A percentile compares a stretch with the other conserved stretches of the same genome.
phyloP scores from a whole-genome alignment of 2,797 vertebrate species.

The Eulemur coronatus region DNA sequence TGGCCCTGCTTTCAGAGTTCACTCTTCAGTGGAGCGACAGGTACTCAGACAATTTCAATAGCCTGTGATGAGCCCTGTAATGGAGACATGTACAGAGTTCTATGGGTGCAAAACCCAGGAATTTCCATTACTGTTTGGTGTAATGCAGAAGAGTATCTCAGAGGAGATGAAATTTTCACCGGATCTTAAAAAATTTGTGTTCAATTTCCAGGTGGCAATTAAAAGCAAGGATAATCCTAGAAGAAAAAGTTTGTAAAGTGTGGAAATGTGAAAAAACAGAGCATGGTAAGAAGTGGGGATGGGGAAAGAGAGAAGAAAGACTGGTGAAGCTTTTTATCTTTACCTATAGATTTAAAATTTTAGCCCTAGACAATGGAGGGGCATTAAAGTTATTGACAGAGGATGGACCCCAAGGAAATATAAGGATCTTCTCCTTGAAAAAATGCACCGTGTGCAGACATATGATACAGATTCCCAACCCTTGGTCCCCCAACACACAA shows the following conservation, averaged over 20 bases:
- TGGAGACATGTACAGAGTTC: neutral
- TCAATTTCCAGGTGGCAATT: neutral
- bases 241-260: neutral
- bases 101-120: neutral
- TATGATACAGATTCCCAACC: neutral
- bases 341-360: neutral
- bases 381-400: neutral
- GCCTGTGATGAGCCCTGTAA: neutral
- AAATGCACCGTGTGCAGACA: neutral
- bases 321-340: neutral
- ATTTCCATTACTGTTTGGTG: neutral
- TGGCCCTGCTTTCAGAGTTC: neutral
- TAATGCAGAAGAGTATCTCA: neutral
- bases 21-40: neutral
- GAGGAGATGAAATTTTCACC: neutral
- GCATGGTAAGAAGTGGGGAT: neutral
- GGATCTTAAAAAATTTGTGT: neutral
- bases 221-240: neutral
- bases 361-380: neutral
- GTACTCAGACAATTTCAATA: neutral
- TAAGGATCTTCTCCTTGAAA: neutral
- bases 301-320: neutral
- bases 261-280: neutral
- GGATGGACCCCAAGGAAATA: neutral
- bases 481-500: fast-evolving